phyloP scores from a whole-genome alignment of 2,797 vertebrate genomes.

The Halcyon leucocephala region DNA sequence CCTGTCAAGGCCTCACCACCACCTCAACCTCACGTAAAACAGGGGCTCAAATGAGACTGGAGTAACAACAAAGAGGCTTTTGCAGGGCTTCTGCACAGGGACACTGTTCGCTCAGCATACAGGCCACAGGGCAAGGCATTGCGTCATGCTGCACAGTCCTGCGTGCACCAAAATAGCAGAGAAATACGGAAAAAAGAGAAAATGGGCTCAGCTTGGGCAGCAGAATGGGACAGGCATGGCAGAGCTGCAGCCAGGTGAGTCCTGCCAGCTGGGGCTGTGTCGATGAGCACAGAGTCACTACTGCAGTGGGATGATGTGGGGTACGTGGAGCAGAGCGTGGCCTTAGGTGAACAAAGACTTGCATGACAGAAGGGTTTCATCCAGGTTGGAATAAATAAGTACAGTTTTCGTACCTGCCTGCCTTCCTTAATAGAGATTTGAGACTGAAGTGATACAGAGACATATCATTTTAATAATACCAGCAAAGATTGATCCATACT shows the following conservation, averaged over 20 bases:
- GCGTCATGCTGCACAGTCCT: not conserved
- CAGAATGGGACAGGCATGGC: not conserved
- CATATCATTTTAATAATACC: not conserved
- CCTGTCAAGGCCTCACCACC: not conserved
- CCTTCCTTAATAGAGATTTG: not conserved
- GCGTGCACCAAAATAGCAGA: not conserved
- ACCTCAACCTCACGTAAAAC: not conserved
- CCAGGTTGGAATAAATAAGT: not conserved
- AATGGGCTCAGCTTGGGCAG: not conserved
- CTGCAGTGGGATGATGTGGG: fast-evolving
- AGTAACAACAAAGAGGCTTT: not conserved
- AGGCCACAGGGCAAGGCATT: not conserved
- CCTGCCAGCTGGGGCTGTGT: fast-evolving
- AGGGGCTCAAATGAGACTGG: not conserved
- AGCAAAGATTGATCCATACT: not conserved
- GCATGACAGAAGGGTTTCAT: fast-evolving
- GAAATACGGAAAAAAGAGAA: not conserved
- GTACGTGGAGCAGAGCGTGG: fast-evolving
- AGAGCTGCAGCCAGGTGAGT: not conserved
- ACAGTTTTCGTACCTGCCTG: not conserved
- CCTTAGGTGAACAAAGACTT: not conserved
- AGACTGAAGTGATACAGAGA: not conserved
- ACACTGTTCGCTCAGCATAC: fast-evolving
- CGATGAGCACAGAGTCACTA: fast-evolving
- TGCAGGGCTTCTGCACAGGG: not conserved